phyloP scores from a whole-genome alignment of 2,888 invertebrate species.

The Rhodophaea formosa region DNA sequence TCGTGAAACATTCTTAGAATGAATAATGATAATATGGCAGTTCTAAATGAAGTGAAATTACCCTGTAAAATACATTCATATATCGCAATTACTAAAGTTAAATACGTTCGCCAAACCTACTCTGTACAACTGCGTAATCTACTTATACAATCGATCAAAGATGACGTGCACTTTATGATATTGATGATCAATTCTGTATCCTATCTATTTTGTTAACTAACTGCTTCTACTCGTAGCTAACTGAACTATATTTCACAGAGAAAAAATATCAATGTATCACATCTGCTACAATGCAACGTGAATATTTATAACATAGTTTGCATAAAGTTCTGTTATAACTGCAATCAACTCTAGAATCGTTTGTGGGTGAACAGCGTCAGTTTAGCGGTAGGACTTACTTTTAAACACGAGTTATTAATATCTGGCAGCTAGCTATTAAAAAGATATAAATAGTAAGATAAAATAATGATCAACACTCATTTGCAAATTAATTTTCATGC shows the following conservation, averaged over 20 bases:
- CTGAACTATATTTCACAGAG: background rate
- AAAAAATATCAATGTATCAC: conserved; percentile 8
- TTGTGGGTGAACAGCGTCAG: conserved; percentile 5
- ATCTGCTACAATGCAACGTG: conserved; percentile 5
- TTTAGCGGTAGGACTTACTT: background rate
- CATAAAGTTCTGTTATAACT: conserved; percentile 3
- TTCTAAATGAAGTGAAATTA: too few species aligned
- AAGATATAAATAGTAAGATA: conserved; percentile 7
- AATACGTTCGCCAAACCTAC: too few species aligned
- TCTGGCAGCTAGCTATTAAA: background rate
- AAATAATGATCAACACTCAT: conserved; percentile 1
- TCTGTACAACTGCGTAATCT: too few species aligned
- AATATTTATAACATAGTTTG: conserved; percentile 1
- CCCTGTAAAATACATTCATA: too few species aligned
- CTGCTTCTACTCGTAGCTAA: background rate
- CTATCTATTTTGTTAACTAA: background rate
- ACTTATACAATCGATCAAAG: too few species aligned
- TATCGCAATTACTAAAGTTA: too few species aligned
- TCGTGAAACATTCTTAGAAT: too few species aligned
- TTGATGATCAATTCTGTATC: background rate
- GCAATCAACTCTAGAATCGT: conserved; percentile 10
- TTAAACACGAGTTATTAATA: conserved; percentile 3
- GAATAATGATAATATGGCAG: too few species aligned
- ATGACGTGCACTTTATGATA: too few species aligned
- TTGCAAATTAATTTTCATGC: background rate